Evolutionary conservation across 2,797 vertebrate genomes (phyloP), one percentile per base, ranked within the genome.

Genomic region (Cuniculus paca): DNA sequence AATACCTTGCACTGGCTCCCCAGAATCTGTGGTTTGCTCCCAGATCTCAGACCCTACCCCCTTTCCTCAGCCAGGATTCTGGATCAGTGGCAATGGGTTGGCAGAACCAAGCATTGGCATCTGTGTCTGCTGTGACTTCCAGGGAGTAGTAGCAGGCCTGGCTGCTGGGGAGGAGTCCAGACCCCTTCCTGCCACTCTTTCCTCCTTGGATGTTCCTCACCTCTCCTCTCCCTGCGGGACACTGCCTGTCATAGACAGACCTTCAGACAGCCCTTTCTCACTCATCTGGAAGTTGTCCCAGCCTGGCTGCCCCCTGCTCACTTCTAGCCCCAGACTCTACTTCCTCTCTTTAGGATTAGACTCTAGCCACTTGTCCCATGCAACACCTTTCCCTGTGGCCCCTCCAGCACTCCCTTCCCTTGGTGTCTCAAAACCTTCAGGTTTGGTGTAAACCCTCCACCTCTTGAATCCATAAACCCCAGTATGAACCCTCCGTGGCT

Each of bases 11-110:
- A 28, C 87, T n/a, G 45, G 34, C 26, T 88, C 20, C 92, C 31
- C 0, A 1, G 3, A 24, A 34, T 14, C 74, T 39, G 0, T 26
- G 10, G 7, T 60, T 50, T 45, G 13, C 28, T 65, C 9, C 28
- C 68, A 31, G 16, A 54, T 17, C 12, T 61, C n/a, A 75, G 61
- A 79, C 84, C 39, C 74, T n/a, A 63, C 19, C n/a, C n/a, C 22
- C 39, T 34, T 39, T 22, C 22, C 12, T 42, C 60, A 31, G 45
- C 54, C 8, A 5, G 78, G 70, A 52, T 22, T 24, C 1, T 75
- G 2, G n/a, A 19, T 11, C 56, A 13, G n/a, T 12, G 52, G 48
- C 39, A 72, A 45, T 39, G 63, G 34, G 31, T 17, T 13, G 10
- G 10, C 22, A 6, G 16, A 45, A 19, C 52, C 72, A 54, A 17